phyloP scores from a whole-genome alignment of 2,113 vertebrate species.

The Aspiorhynchus laticeps region DNA sequence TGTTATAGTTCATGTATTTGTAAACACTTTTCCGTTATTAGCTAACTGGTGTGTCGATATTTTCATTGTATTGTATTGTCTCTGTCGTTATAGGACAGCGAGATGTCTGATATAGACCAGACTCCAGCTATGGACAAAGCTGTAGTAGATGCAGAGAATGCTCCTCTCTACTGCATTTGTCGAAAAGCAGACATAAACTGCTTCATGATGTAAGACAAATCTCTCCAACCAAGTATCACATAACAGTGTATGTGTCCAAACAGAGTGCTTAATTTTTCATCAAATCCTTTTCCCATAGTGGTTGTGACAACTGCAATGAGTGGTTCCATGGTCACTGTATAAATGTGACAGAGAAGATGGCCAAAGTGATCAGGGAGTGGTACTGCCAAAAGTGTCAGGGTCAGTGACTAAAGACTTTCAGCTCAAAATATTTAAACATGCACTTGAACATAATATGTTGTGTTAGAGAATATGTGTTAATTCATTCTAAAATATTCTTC shows the following conservation, averaged over 20 bases:
- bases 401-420: constrained; percentile 56
- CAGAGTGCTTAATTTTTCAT: background rate
- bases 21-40: background rate
- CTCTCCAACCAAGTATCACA: background rate
- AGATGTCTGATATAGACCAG: constrained; percentile 80
- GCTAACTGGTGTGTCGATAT: background rate
- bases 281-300: constrained; percentile 69
- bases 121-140: constrained; percentile 68
- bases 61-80: background rate
- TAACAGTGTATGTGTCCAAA: background rate
- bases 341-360: constrained; percentile 91
- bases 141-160: constrained; percentile 81
- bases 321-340: constrained; percentile 96
- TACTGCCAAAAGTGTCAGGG: constrained; percentile 89
- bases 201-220: constrained; percentile 87
- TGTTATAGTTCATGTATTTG: background rate
- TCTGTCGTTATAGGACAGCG: constrained; percentile 77
- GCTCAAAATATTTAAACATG: background rate
- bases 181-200: constrained; percentile 90
- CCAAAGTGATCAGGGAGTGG: constrained; percentile 91
- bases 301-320: constrained; percentile 92
- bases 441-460: background rate
- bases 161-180: constrained; percentile 89
- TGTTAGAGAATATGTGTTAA: background rate
- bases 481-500: background rate